Evolutionary conservation across 2,797 vertebrate genomes (phyloP).

Genomic region (Schizopygopsis malacanthus): DNA sequence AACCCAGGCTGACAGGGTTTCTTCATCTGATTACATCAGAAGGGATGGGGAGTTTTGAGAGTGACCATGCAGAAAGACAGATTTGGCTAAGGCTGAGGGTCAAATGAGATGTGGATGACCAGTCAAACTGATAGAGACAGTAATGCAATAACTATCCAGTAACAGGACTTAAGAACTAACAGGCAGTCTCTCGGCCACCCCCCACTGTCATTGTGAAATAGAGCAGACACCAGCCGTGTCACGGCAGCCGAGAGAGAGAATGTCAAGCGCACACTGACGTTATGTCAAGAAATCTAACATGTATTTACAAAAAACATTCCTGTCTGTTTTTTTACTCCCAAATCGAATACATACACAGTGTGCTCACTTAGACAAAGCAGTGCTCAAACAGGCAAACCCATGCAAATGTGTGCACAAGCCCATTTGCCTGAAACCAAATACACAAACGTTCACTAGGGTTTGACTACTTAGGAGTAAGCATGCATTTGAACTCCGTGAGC

Average conservation of each 20-base stretch:
- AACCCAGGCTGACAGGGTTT: slow-evolving; percentile 32
- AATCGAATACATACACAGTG: background rate
- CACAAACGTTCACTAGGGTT: slow-evolving; percentile 2
- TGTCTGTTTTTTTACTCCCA: slow-evolving; percentile 11
- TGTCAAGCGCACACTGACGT: slow-evolving; percentile 39
- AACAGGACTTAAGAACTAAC: slow-evolving; percentile 31
- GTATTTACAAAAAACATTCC: slow-evolving; percentile 32
- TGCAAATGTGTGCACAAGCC: slow-evolving; percentile 35
- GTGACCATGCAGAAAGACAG: slow-evolving; percentile 38
- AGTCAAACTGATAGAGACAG: slow-evolving; percentile 36
- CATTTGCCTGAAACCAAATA: slow-evolving; percentile 34
- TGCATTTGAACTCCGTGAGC: background rate
- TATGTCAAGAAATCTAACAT: slow-evolving; percentile 33
- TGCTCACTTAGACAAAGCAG: slow-evolving; percentile 38
- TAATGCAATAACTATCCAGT: slow-evolving; percentile 58
- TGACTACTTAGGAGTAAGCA: slow-evolving; percentile 6
- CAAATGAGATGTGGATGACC: slow-evolving; percentile 54
- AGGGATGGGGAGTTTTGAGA: slow-evolving; percentile 21
- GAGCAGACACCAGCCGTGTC: slow-evolving; percentile 33
- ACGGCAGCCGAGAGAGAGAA: slow-evolving; percentile 34
- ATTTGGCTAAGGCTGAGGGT: slow-evolving; percentile 13
- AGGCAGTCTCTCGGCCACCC: slow-evolving; percentile 43
- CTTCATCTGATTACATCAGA: slow-evolving; percentile 66
- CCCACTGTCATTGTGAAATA: slow-evolving; percentile 42
- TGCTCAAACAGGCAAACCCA: slow-evolving; percentile 34